A percentile compares a stretch with the other conserved stretches of the same genome.
These are phyloP conservation scores for Lutjanus argentimaculatus DNA, from an alignment of 2,797 vertebrate species.

Conservation along the genomic window DNA sequence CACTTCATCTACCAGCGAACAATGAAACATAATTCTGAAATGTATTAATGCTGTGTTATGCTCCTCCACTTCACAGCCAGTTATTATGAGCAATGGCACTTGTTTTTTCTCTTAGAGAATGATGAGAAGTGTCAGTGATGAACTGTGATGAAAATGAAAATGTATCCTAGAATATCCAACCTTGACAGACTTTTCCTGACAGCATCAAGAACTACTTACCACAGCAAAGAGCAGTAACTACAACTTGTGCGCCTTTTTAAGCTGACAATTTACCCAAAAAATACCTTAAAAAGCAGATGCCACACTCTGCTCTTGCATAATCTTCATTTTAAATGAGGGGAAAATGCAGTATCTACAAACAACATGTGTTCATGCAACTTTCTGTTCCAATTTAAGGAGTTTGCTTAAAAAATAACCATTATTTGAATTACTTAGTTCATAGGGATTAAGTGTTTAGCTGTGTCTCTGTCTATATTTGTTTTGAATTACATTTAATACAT, in stretches of 20 bases:
- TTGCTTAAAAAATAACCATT: too few relatives aligned
- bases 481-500: too few relatives aligned
- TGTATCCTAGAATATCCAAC: neutral
- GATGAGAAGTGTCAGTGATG: neutral
- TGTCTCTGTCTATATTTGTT: too few relatives aligned
- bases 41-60: slow-evolving; percentile 1
- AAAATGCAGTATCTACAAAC: neutral
- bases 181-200: slow-evolving; percentile 20
- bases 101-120: neutral
- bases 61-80: slow-evolving; percentile 6
- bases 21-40: slow-evolving; percentile 31
- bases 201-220: neutral
- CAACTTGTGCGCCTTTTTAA: neutral
- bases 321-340: neutral
- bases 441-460: too few relatives aligned
- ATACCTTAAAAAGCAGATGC: neutral
- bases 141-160: slow-evolving; percentile 29
- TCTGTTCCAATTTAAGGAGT: too few relatives aligned
- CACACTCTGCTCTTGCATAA: neutral
- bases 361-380: too few relatives aligned
- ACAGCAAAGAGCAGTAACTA: neutral
- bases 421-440: too few relatives aligned
- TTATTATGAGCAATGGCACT: neutral
- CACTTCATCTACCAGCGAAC: neutral
- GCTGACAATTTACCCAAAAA: neutral